Percentiles rank a stretch among this genome's conserved stretches.
These are phyloP conservation scores for Lasioglossum pauxillum DNA, from an alignment of 2,888 invertebrate genomes.

Conservation along the genomic window DNA sequence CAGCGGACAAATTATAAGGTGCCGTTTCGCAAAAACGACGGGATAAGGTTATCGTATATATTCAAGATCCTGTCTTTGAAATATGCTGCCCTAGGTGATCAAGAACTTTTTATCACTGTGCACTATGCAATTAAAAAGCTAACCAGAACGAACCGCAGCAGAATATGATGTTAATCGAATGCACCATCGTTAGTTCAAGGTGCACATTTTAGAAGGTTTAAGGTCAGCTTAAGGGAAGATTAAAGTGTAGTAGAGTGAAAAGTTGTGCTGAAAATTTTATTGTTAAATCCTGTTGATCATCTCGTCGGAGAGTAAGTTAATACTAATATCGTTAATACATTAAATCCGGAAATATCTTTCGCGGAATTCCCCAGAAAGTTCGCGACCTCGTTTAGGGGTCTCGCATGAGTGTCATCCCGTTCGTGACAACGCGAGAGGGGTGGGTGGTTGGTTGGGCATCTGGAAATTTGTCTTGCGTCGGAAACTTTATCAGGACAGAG, in stretches of 20 bases:
- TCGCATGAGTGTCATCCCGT: neutral
- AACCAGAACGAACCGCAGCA: neutral
- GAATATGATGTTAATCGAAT: neutral
- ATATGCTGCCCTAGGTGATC: neutral
- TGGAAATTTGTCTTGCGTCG: constrained; percentile 41
- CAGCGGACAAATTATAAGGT: constrained; percentile 35
- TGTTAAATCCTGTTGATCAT: neutral
- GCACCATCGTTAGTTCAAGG: neutral
- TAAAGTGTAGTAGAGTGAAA: neutral
- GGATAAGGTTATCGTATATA: neutral
- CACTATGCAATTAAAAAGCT: neutral
- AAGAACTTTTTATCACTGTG: constrained; percentile 23
- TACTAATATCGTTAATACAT: neutral
- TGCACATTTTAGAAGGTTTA: neutral
- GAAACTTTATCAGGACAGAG: constrained; percentile 44
- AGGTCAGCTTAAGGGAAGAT: neutral
- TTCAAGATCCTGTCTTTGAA: neutral
- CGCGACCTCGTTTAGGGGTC: constrained; percentile 30
- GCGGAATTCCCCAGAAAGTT: constrained; percentile 31
- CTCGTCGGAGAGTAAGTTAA: neutral
- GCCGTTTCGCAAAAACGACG: constrained; percentile 1
- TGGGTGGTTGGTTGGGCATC: neutral
- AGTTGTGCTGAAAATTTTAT: neutral
- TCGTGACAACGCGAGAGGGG: neutral
- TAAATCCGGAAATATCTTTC: constrained; percentile 18